These are phyloP conservation scores for Charadrius vociferus DNA, from an alignment of 2,113 vertebrate species.

Conservation along the genomic window DNA sequence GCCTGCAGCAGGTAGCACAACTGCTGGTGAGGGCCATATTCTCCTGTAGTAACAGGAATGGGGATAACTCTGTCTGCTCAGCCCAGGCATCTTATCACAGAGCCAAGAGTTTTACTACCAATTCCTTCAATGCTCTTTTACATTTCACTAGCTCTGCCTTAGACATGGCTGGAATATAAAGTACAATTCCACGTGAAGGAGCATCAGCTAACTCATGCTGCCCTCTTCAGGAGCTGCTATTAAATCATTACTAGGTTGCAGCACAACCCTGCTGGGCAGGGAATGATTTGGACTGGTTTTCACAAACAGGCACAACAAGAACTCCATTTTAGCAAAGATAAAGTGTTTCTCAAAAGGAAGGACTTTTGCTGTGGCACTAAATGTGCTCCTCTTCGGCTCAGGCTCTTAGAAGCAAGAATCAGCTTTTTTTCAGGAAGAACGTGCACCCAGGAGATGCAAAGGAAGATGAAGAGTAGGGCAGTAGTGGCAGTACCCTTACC, in stretches of 20 bases:
- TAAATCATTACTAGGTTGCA: not conserved
- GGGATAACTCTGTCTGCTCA: not conserved
- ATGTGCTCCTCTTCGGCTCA: fast-evolving
- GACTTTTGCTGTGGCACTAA: not conserved
- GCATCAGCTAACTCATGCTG: conserved; percentile 38
- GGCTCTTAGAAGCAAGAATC: not conserved
- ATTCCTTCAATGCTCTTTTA: conserved; percentile 8
- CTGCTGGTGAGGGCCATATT: not conserved
- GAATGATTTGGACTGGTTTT: not conserved
- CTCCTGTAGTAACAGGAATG: not conserved
- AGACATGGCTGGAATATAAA: conserved; percentile 26
- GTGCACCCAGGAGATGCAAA: not conserved
- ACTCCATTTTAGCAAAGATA: not conserved
- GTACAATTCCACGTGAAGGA: not conserved
- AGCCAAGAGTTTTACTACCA: conserved; percentile 13
- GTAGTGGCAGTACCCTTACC: not conserved
- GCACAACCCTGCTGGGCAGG: not conserved
- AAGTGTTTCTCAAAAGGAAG: not conserved
- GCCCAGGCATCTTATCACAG: not conserved
- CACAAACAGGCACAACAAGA: not conserved
- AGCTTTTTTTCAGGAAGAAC: not conserved
- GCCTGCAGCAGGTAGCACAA: not conserved
- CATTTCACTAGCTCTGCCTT: conserved; percentile 9
- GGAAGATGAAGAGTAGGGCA: not conserved
- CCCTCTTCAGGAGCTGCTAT: conserved; percentile 37